Evolutionary conservation across 2,113 vertebrate species (phyloP).

Genomic region (Tapirus terrestris): DNA sequence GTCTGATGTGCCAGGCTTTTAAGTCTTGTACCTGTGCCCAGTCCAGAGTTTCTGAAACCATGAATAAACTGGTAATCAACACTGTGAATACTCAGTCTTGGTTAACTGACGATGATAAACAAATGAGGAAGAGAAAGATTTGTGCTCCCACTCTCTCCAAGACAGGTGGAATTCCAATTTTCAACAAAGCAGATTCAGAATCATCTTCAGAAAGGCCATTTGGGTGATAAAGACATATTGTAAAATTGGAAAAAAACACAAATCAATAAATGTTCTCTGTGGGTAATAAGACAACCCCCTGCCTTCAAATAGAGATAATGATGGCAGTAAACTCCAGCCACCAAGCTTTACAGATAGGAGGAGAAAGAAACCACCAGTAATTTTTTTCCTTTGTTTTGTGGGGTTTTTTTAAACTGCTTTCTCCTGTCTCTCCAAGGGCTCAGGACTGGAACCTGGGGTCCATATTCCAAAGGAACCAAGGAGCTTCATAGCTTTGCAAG

Average conservation of each 20-base stretch:
- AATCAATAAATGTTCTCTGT: slow-evolving; percentile 61
- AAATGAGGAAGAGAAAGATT: slow-evolving; percentile 51
- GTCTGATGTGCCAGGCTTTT: slow-evolving; percentile 63
- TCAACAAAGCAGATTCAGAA: slow-evolving; percentile 48
- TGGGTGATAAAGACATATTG: slow-evolving; percentile 24
- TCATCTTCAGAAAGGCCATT: slow-evolving; percentile 39
- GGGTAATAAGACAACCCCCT: slow-evolving; percentile 32
- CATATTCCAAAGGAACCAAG: neutral
- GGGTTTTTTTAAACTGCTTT: neutral
- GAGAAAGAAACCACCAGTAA: slow-evolving; percentile 41
- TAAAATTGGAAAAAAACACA: slow-evolving; percentile 43
- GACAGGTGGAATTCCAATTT: slow-evolving; percentile 53
- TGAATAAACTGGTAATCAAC: slow-evolving; percentile 61
- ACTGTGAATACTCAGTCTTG: slow-evolving; percentile 21
- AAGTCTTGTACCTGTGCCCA: slow-evolving; percentile 74
- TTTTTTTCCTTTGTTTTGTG: neutral
- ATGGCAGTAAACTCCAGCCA: slow-evolving; percentile 31
- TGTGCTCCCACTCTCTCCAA: slow-evolving; percentile 13
- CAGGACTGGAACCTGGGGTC: neutral
- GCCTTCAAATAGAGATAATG: slow-evolving; percentile 51
- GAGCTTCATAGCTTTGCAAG: neutral
- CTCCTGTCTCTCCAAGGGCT: neutral
- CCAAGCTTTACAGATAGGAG: neutral
- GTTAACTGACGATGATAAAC: slow-evolving; percentile 54
- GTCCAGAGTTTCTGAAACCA: slow-evolving; percentile 65